Base-by-base conservation (phyloP, 2,113 vertebrate genomes). In the Lepisosteus osseus region DNA sequence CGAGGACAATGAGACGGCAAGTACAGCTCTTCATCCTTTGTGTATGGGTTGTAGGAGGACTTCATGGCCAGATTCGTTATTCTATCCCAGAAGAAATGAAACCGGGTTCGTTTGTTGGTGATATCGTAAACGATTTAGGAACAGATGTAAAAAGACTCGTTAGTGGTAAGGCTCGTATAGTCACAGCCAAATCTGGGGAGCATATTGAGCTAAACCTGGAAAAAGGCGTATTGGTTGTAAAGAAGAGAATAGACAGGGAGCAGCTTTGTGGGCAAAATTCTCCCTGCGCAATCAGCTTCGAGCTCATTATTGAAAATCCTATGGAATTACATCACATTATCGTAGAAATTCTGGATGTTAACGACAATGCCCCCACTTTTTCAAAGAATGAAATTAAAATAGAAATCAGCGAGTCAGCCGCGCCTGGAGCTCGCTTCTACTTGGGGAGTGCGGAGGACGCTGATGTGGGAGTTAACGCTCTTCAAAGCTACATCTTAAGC, bases 11-110 rank as follows among this genome's bases (percentile, higher is more conserved):
- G 41, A 44, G 8, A 63, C 57, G 54, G 73, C 80, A 87, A 76
- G 86, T 87, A 85, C 73, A 76, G 61, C 72, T 85, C 65, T 42
- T 63, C 44, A 82, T 80, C 17, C 47, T 83, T 63, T 65, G 83
- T 74, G 63, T 74, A 71, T 81, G 79, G 70, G 81, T 75, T 57
- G 71, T 54, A 44, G 47, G 72, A 11, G 68, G 70, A 67, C 66
- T 82, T 61, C 55, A 61, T 59, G 82, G 88, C 47, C 89, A 88
- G 2, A 83, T 94, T 73, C 86, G 87, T 13, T 94, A 95, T 80
- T 89, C 91, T 2, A 81, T 93, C 54, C 87, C 85, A 0, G 94
- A 95, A 77, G 92, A 94, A 78, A 83, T 90, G 83, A 81, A 83
- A 71, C 83, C 81, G 59, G 89, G 87, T 2, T 86, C 87, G 0